Evolutionary conservation across 1,140 invertebrate species (phyloP), one percentile per base, ranked within the genome.

Genomic region (Penaeus indicus): DNA sequence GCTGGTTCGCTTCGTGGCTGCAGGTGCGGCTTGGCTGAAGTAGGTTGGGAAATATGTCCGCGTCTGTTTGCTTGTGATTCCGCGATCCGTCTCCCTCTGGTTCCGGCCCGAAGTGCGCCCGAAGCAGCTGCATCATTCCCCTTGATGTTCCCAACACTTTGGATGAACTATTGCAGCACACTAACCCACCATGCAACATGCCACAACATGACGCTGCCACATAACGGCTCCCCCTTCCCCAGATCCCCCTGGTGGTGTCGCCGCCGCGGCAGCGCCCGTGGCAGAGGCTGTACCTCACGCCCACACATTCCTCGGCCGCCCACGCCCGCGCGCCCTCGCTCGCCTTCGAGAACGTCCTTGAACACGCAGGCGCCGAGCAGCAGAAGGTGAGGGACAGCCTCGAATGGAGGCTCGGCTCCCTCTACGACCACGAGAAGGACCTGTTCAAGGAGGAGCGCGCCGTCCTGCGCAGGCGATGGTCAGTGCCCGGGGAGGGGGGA

Each of bases 381-480:
- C 27, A 5, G 61, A 4, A 4, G 38, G 61, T 42, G 21, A 42
- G 22, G 38, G 85, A 86, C 77, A 86, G 85, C 77, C 38, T 86
- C 47, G 85, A 86, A 32, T 86, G 85, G 85, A 86, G 75, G 60
- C 62, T 86, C n/a, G 25, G 54, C 21, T 18, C 85, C 7, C n/a
- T 67, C 4, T 86, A 86, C n/a, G 77, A 86, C 85, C 85, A 86
- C 62, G 85, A 86, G 61, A 86, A 86, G 21, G 77, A 86, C 78
- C 77, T 86, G 18, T 86, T 86, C 62, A 80, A 16, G 18, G 85
- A 86, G 61, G 80, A 86, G 77, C 62, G 75, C 2, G 22, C 77
- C 7, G 64, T 64, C 21, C 16, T 86, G 21, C 77, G 85, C 25
- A 72, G 85, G 1, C 22, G 13, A 1, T 75, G 85, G 85, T 86